Percentiles rank a stretch among this genome's conserved stretches.
Evolutionary conservation across 2,888 invertebrate species (phyloP).

Genomic region (Entomobrya proxima): DNA sequence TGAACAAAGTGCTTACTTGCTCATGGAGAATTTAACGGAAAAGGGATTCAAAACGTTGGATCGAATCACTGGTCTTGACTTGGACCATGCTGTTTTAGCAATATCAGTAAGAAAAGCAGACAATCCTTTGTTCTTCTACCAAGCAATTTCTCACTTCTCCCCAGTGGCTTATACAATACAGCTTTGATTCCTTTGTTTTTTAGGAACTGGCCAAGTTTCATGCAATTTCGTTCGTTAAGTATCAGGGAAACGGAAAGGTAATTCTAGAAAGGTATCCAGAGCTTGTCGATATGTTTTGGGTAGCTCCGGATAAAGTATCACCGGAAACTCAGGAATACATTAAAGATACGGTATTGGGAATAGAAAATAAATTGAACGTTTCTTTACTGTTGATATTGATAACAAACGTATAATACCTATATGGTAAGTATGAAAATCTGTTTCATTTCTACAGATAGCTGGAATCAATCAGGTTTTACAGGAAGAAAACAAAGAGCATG

Average conservation of each 20-base stretch:
- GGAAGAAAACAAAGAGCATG: neutral
- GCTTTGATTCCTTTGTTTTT: neutral
- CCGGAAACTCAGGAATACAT: neutral
- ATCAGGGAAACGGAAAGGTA: constrained; percentile 19
- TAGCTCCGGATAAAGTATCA: neutral
- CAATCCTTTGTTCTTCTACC: too few relatives aligned
- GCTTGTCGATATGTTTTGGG: constrained; percentile 37
- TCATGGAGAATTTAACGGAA: constrained; percentile 15
- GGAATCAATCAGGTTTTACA: constrained; percentile 19
- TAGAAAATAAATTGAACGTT: neutral
- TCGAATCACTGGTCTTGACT: constrained; percentile 25
- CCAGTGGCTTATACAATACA: too few relatives aligned
- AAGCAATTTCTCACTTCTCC: too few relatives aligned
- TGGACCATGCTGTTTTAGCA: constrained; percentile 7
- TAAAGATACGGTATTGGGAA: neutral
- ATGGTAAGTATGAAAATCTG: neutral
- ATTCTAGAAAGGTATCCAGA: constrained; percentile 11
- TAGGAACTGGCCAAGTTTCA: constrained; percentile 42
- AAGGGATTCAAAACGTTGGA: constrained; percentile 25
- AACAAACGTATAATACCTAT: too few relatives aligned
- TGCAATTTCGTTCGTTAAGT: constrained; percentile 26
- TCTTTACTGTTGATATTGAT: too few relatives aligned
- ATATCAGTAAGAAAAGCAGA: constrained; percentile 2
- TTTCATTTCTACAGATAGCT: too few relatives aligned
- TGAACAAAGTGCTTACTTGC: neutral